Conservation (phyloP, 2,797 vertebrate genomes). For the Lagocephalus sceleratus region DNA sequence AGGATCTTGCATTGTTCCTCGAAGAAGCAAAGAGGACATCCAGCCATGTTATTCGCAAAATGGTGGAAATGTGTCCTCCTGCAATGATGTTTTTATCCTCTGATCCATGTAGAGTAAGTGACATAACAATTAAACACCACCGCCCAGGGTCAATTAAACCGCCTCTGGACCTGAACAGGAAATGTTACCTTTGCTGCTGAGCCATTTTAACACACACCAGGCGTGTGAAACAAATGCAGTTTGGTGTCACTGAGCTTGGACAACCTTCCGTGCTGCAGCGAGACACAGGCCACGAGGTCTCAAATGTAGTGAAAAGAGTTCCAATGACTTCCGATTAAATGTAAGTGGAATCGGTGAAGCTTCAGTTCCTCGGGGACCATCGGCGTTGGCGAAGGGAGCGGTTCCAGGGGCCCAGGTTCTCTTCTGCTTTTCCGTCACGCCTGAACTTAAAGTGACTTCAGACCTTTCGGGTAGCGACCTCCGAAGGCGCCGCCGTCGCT, state of each 20-base stretch:
- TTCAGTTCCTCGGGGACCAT: not conserved
- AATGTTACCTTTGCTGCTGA: conserved; percentile 13
- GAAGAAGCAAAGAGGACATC: not conserved
- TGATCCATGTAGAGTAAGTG: not conserved
- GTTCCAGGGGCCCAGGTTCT: not conserved
- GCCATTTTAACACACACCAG: conserved; percentile 17
- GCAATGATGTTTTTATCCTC: not conserved
- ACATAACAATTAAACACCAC: conserved; percentile 7
- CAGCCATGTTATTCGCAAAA: too few relatives aligned
- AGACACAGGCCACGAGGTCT: conserved; percentile 21
- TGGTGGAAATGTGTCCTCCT: conserved; percentile 2
- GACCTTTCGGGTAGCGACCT: conserved; percentile 23
- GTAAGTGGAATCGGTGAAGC: too few relatives aligned
- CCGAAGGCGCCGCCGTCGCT: conserved; percentile 29
- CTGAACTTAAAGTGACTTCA: conserved; percentile 29
- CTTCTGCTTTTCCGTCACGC: conserved; percentile 18
- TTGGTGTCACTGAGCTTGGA: conserved; percentile 12
- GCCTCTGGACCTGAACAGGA: conserved; percentile 2
- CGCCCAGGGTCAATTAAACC: not conserved
- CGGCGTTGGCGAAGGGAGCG: not conserved
- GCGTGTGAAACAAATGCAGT: conserved; percentile 21
- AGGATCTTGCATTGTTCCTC: too few relatives aligned
- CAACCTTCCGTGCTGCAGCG: conserved; percentile 10
- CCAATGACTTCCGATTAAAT: not conserved
- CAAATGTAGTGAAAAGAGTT: conserved; percentile 25